Evolutionary conservation across 2,888 invertebrate genomes (phyloP).

Genomic region (Apamea anceps): DNA sequence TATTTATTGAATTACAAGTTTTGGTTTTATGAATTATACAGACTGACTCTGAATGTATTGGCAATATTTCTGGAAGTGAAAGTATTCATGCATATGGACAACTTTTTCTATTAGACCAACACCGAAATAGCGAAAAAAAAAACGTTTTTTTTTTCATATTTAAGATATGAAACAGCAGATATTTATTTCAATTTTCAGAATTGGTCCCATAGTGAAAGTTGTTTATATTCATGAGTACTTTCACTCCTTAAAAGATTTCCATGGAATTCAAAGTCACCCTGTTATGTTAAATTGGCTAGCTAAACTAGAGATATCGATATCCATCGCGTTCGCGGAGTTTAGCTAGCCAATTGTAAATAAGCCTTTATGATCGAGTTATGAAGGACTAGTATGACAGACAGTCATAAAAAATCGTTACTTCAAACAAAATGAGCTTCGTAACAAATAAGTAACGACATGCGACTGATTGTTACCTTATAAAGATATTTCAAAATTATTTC

Average conservation of each 20-base stretch:
- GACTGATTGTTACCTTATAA: slow-evolving; percentile 78
- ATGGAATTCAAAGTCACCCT: neutral
- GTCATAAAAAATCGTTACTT: slow-evolving; percentile 44
- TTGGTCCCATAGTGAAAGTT: neutral
- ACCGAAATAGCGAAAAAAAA: neutral
- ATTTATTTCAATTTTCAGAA: neutral
- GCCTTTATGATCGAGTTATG: neutral
- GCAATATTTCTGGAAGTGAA: neutral
- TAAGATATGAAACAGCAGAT: neutral
- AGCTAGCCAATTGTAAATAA: neutral
- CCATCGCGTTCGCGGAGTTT: too few species aligned
- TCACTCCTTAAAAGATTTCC: neutral
- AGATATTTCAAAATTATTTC: slow-evolving; percentile 67
- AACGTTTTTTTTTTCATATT: neutral
- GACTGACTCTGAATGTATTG: neutral
- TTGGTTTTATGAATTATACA: neutral
- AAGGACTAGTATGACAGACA: slow-evolving; percentile 49
- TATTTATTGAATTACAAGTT: neutral
- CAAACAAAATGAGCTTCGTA: slow-evolving; percentile 75
- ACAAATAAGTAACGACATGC: slow-evolving; percentile 71
- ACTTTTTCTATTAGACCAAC: neutral
- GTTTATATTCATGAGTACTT: neutral
- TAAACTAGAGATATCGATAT: neutral
- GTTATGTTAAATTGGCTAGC: neutral
- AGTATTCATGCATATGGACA: neutral